Evolutionary conservation across 2,797 vertebrate species (phyloP).

Genomic region (Enteromius trimaculatus): DNA sequence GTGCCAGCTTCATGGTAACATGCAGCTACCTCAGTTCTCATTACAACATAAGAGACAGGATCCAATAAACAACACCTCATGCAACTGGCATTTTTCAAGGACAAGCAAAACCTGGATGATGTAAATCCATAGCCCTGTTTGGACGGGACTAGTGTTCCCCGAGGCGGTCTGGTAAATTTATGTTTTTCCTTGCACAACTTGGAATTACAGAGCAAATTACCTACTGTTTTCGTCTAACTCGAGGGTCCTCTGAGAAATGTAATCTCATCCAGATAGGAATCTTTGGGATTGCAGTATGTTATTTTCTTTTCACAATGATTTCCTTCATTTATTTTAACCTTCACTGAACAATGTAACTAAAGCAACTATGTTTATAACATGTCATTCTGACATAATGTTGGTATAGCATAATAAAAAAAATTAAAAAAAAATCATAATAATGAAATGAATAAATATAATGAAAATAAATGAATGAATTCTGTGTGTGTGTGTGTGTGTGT

Average conservation of each 20-base stretch:
- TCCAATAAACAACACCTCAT: conserved; percentile 25
- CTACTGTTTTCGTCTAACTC: not conserved
- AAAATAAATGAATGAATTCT: not conserved
- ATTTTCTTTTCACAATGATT: not conserved
- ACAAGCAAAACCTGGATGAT: not conserved
- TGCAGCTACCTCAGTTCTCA: not conserved
- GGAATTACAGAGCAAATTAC: conserved; percentile 4
- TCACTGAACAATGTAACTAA: conserved; percentile 10
- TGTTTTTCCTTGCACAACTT: not conserved
- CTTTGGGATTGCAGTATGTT: not conserved
- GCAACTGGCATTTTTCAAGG: not conserved
- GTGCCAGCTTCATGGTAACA: not conserved
- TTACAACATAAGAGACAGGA: conserved; percentile 7
- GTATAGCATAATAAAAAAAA: not conserved
- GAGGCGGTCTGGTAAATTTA: not conserved
- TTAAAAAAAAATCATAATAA: not conserved
- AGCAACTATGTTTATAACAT: not conserved
- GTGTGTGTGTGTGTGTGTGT: no score
- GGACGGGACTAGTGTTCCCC: not conserved
- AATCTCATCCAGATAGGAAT: conserved; percentile 4
- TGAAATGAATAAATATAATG: no score
- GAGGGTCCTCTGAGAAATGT: conserved; percentile 3
- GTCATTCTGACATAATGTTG: not conserved
- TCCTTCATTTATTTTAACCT: conserved; percentile 1
- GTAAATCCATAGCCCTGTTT: not conserved